Evolutionary conservation across 2,888 invertebrate genomes (phyloP).

Genomic region (Zeuzera pyrina): DNA sequence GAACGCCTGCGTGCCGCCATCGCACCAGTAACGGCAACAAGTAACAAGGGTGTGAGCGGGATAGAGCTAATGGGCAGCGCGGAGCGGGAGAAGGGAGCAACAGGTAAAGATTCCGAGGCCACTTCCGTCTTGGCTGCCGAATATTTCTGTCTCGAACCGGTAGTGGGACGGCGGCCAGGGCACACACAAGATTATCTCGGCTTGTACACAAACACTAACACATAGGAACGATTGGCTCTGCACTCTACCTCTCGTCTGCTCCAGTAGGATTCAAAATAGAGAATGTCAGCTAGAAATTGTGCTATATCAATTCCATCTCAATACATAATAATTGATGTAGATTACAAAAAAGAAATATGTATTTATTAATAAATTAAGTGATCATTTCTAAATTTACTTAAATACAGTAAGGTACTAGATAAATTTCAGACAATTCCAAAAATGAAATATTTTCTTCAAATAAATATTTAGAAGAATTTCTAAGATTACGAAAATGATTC

Average conservation of each 20-base stretch:
- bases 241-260: slow-evolving; percentile 23
- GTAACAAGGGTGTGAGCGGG: slow-evolving; percentile 39
- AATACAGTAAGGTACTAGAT: too few species aligned
- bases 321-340: too few species aligned
- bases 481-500: too few species aligned
- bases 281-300: slow-evolving; percentile 18
- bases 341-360: too few species aligned
- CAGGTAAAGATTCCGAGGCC: slow-evolving; percentile 74
- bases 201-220: slow-evolving; percentile 23
- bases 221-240: slow-evolving; percentile 27
- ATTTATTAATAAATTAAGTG: too few species aligned
- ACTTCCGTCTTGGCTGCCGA: slow-evolving; percentile 74
- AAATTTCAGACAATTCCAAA: too few species aligned
- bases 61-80: slow-evolving; percentile 39
- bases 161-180: slow-evolving; percentile 69
- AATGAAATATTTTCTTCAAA: too few species aligned
- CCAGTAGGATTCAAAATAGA: slow-evolving; percentile 14
- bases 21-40: slow-evolving; percentile 20
- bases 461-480: too few species aligned
- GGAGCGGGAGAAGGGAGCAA: slow-evolving; percentile 69
- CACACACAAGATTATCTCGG: slow-evolving; percentile 33
- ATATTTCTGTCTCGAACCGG: slow-evolving; percentile 73
- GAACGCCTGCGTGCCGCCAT: slow-evolving; percentile 38
- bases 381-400: too few species aligned
- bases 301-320: too few species aligned